phyloP scores from a whole-genome alignment of 2,797 vertebrate genomes.

The Psittacula derbiana region DNA sequence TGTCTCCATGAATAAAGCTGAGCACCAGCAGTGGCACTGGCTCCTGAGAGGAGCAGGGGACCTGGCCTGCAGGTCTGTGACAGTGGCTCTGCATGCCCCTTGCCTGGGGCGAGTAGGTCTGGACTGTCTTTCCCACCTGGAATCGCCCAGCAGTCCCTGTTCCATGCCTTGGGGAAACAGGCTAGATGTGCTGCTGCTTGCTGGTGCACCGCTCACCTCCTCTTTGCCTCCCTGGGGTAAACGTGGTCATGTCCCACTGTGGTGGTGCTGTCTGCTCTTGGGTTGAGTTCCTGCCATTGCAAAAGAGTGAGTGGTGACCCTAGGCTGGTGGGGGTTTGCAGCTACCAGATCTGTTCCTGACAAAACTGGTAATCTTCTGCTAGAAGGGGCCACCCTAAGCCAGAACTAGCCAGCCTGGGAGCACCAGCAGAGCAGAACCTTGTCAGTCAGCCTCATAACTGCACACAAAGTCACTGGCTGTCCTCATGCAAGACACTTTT shows the following conservation, averaged over 20 bases:
- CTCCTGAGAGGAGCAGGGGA: fast-evolving
- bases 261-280: conserved; percentile 79
- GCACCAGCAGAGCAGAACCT: neutral
- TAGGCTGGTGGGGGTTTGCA: neutral
- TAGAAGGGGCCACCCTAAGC: neutral
- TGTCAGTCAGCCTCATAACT: fast-evolving
- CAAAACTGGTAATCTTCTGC: neutral
- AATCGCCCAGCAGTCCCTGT: too few relatives aligned
- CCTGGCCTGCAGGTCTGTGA: fast-evolving
- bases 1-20: neutral
- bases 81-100: fast-evolving
- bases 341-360: neutral
- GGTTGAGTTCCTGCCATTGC: conserved; percentile 59
- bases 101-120: fast-evolving
- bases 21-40: neutral
- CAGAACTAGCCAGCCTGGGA: neutral
- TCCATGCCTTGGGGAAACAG: fast-evolving
- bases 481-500: fast-evolving
- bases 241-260: conserved; percentile 78
- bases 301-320: too few relatives aligned
- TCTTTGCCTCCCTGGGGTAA: conserved; percentile 74
- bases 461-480: fast-evolving
- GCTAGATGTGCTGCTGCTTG: neutral
- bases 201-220: conserved; percentile 48
- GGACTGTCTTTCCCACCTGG: fast-evolving